phyloP scores from a whole-genome alignment of 2,797 vertebrate species.

The Sebastes iracundus region DNA sequence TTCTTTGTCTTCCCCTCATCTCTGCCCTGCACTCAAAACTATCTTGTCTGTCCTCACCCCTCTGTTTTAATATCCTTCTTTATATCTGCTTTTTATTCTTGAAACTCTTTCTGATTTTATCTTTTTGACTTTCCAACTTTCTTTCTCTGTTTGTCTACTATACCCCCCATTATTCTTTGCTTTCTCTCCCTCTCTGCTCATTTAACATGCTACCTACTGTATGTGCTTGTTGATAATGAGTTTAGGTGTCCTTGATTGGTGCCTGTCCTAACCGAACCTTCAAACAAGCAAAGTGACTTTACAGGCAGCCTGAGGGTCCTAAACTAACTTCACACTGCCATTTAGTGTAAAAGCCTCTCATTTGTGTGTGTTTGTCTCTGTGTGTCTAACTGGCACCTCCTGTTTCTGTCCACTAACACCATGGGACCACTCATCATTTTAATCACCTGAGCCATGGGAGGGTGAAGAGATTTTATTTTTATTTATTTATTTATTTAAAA shows the following conservation, averaged over 20 bases:
- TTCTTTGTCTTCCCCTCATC: background rate
- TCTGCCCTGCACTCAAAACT: background rate
- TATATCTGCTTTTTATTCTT: background rate
- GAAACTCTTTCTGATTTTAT: background rate
- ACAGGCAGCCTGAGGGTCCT: constrained; percentile 32
- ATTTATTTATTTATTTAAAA: background rate
- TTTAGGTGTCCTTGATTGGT: constrained; percentile 50
- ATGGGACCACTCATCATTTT: constrained; percentile 43
- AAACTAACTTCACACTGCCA: constrained; percentile 35
- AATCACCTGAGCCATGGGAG: constrained; percentile 53
- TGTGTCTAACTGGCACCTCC: constrained; percentile 36
- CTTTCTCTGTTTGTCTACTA: background rate
- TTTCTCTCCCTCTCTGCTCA: constrained; percentile 22
- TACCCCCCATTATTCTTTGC: background rate
- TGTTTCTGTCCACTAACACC: constrained; percentile 28
- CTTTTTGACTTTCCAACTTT: background rate
- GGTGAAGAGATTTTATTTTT: constrained; percentile 5
- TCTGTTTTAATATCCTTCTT: background rate
- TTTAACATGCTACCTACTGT: constrained; percentile 20
- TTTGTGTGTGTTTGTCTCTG: background rate
- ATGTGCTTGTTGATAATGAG: constrained; percentile 41
- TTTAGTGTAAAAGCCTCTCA: constrained; percentile 23
- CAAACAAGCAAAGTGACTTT: constrained; percentile 16
- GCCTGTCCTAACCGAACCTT: constrained; percentile 14
- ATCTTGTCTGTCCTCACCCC: background rate